These are phyloP conservation scores for Leptoteleia sp. DNA, from an alignment of 1,140 invertebrate species.

Conservation along the genomic window DNA sequence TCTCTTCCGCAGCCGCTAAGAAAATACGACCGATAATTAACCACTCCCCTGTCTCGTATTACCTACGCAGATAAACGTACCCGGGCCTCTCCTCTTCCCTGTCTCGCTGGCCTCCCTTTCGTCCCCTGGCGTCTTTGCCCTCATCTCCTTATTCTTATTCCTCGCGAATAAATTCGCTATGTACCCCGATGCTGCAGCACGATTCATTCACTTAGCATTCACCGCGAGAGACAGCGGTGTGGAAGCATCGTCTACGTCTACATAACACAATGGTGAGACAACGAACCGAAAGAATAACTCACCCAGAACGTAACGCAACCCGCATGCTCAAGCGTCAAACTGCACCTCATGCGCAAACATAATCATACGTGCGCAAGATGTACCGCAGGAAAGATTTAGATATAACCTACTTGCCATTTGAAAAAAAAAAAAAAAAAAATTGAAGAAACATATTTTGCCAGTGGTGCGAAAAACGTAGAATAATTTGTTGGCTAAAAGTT, in stretches of 20 bases:
- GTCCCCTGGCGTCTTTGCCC: conserved; percentile 22
- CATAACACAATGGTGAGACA: conserved; percentile 77
- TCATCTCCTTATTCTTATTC: conserved; percentile 68
- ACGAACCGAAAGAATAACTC: conserved; percentile 78
- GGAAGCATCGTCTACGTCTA: conserved; percentile 69
- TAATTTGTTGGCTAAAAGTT: no score
- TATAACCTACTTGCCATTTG: conserved; percentile 31
- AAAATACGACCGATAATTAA: conserved; percentile 64
- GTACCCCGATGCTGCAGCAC: conserved; percentile 66
- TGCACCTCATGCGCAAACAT: conserved; percentile 63
- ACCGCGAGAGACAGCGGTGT: conserved; percentile 58
- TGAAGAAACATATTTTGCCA: no score
- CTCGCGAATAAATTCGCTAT: conserved; percentile 68
- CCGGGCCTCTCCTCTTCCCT: conserved; percentile 44
- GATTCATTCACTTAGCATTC: conserved; percentile 72
- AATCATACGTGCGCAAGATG: conserved; percentile 68
- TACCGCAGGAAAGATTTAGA: conserved; percentile 47
- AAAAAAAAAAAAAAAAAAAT: conserved; percentile 16
- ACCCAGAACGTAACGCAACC: conserved; percentile 73
- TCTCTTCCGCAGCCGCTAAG: conserved; percentile 29
- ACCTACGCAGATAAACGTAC: conserved; percentile 63
- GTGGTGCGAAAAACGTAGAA: no score
- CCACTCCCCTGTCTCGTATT: conserved; percentile 66
- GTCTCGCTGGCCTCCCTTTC: conserved; percentile 17
- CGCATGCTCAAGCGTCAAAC: conserved; percentile 70